A percentile compares a stretch with the other conserved stretches of the same genome.
These are phyloP conservation scores for Tonatia bakeri DNA, from an alignment of 2,113 vertebrate genomes.

Conservation along the genomic window DNA sequence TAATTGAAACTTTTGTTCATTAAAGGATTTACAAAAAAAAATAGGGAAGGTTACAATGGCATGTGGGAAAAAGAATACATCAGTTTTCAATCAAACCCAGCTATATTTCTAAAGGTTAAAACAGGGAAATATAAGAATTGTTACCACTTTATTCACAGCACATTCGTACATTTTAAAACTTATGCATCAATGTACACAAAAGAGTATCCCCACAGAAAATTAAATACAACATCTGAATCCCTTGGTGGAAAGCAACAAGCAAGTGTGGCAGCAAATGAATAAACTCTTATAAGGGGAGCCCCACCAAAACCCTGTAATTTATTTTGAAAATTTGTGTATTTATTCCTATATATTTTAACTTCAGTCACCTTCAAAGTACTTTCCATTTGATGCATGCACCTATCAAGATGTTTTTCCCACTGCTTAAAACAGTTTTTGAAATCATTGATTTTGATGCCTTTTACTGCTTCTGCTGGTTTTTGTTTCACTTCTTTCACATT, in stretches of 20 bases:
- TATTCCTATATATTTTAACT: no score
- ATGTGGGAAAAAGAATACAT: neutral
- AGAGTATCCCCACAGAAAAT: neutral
- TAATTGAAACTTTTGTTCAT: conserved; percentile 32
- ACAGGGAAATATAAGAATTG: conserved; percentile 11
- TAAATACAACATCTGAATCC: conserved; percentile 12
- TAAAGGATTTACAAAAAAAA: neutral
- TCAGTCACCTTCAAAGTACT: no score
- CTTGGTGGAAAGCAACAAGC: neutral
- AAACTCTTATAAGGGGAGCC: neutral
- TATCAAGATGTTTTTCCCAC: no score
- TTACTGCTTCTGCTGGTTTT: no score
- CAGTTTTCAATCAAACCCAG: neutral
- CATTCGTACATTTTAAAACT: neutral
- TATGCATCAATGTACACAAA: neutral
- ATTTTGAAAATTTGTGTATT: no score
- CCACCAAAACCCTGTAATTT: no score
- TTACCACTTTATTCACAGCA: neutral
- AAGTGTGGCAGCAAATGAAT: neutral
- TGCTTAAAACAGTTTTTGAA: no score
- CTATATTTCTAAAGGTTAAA: conserved; percentile 44
- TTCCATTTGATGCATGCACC: no score
- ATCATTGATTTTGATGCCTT: no score
- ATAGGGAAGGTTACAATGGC: neutral
- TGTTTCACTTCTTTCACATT: no score